Evolutionary conservation across 2,797 vertebrate genomes (phyloP).

Genomic region (Ctenopoma multispine): DNA sequence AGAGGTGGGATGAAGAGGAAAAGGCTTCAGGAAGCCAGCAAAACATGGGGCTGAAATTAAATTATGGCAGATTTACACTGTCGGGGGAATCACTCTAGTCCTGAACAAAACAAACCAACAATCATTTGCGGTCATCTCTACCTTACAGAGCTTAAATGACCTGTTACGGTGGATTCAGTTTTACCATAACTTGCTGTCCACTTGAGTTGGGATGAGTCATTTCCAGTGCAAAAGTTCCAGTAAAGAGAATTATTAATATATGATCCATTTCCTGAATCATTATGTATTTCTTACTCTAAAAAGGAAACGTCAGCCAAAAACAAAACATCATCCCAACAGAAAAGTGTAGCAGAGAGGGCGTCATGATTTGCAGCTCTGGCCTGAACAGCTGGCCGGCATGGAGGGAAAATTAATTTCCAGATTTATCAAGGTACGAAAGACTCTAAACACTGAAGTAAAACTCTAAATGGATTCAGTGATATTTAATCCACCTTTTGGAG

Average conservation of each 20-base stretch:
- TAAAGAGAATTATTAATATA: background rate
- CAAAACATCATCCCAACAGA: too few species aligned
- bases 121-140: background rate
- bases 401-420: too few species aligned
- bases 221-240: background rate
- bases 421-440: too few species aligned
- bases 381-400: too few species aligned
- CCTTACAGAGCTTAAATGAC: background rate
- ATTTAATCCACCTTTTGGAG: too few species aligned
- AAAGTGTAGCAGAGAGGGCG: too few species aligned
- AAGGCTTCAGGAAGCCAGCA: slow-evolving; percentile 1
- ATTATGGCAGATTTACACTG: slow-evolving; percentile 23
- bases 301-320: too few species aligned
- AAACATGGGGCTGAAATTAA: slow-evolving; percentile 10
- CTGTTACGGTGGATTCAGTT: background rate
- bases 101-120: slow-evolving; percentile 2
- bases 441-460: too few species aligned
- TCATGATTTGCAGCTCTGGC: too few species aligned
- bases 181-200: background rate
- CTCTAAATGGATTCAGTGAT: too few species aligned
- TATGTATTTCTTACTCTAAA: too few species aligned
- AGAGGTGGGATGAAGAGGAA: slow-evolving; percentile 8
- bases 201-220: background rate
- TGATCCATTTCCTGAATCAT: too few species aligned
- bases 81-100: slow-evolving; percentile 4